These are phyloP conservation scores for Hippopotamus amphibius DNA, from an alignment of 2,113 vertebrate species.

Conservation along the genomic window DNA sequence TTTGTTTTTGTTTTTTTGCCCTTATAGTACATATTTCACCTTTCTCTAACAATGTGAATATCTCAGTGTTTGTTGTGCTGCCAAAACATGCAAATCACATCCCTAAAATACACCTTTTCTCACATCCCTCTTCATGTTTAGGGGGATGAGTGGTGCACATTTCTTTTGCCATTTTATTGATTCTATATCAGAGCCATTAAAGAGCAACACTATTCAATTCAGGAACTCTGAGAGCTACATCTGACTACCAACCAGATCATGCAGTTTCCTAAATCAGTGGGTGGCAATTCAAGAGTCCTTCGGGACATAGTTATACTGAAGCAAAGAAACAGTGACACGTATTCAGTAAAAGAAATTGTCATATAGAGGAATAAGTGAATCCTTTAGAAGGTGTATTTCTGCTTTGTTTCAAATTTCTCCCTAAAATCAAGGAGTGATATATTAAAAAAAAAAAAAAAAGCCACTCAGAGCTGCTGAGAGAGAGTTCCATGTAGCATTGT, in stretches of 20 bases:
- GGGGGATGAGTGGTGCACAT: background rate
- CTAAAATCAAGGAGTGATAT: background rate
- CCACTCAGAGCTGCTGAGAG: background rate
- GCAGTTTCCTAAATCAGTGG: background rate
- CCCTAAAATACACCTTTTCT: background rate
- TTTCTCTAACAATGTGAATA: background rate
- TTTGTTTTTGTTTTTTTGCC: background rate
- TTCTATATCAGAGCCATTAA: slow-evolving; percentile 28
- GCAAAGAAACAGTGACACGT: background rate
- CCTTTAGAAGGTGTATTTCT: background rate
- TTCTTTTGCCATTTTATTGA: background rate
- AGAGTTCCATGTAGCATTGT: background rate
- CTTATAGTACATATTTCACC: background rate
- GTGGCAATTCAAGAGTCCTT: background rate
- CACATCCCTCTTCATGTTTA: background rate
- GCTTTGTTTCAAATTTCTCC: background rate
- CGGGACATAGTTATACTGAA: background rate
- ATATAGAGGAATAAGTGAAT: background rate
- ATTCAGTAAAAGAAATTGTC: slow-evolving; percentile 1
- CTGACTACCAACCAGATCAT: background rate
- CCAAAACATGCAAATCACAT: background rate
- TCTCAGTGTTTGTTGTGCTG: background rate
- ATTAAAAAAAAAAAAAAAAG: background rate
- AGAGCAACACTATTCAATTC: background rate
- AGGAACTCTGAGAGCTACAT: background rate